Evolutionary conservation across 2,113 vertebrate species (phyloP), one percentile per base, ranked within the genome.

Genomic region (Myxocyprinus asiaticus): DNA sequence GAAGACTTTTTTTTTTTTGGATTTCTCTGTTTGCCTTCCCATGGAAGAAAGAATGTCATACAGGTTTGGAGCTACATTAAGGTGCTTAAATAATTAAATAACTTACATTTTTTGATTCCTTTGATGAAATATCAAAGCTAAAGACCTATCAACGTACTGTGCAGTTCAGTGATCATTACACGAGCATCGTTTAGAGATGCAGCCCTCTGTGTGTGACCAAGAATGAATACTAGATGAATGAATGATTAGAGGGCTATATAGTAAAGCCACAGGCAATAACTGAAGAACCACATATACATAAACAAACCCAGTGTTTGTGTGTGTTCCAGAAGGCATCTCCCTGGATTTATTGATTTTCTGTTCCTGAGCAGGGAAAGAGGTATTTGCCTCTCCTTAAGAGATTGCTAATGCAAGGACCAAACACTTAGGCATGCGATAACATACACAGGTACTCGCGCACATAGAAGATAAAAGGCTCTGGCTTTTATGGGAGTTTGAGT

Each of bases 231-330:
- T 33, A 3, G 22, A 33, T 33, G 56, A 17, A n/a, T 67, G 42
- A 80, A 66, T 68, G 66, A 76, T 83, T 76, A 81, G 0, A 53
- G 47, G 9, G 15, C 47, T 64, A 43, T 59, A n/a, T 53, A 47
- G 43, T 44, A 58, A 77, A 74, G 64, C 75, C 79, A 64, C 63
- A 78, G 70, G 56, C 68, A 67, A 69, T 81, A 84, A 33, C 22
- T 8, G 67, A 71, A 80, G 44, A 76, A 75, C 65, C 64, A 15
- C 10, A 45, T 65, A 76, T 42, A 81, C 42, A 76, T 68, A 65
- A 48, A 80, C 22, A 15, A 61, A 48, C 64, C 44, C 67, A 67
- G 15, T 62, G 12, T 10, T 15, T 64, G 44, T 44, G 48, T 47
- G 11, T 74, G 9, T 43, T 65, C 8, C 51, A 15, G 48, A 33